Base-by-base conservation (phyloP, 2,888 invertebrate species). In the Tetanocera ferruginea region DNA sequence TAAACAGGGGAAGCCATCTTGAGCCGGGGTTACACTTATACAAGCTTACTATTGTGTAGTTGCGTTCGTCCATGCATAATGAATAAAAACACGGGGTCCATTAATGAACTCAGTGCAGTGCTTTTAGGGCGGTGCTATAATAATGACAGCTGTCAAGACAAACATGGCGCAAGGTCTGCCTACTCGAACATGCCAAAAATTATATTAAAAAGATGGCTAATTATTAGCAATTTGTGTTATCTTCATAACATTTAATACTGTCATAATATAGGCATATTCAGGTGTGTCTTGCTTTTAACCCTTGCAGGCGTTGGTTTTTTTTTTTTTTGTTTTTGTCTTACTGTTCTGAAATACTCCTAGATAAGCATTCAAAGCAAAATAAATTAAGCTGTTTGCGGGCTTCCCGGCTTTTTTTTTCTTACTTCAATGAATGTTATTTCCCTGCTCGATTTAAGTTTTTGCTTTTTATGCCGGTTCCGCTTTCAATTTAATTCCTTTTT, bases 311-410 rank as follows among this genome's bases (percentile, higher is more conserved):
- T 4, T 37, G 4, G 4, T 37, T 37, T 37, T 37, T 37, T 8
- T 8, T 37, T 17, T 19, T 52, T 17, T 52, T n/a, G 9, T 19
- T 55, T 19, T 2, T 2, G 19, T 6, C n/a, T 19, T 19, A 23
- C 3, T 9, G 9, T 19, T 55, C n/a, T 19, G 9, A 19, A 11
- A 55, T 55, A 55, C 55, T 55, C 6, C 19, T 55, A 19, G n/a
- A 55, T 19, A 55, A 55, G 9, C 3, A 23, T 2, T 23, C 55
- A 19, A 55, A 55, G 55, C 23, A n/a, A 43, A 71, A 19, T 55
- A 34, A 55, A 71, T 71, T 37, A 71, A 71, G 71, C 49, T 64
- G 62, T 74, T 74, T 43, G 62, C 31, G 62, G 73, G 73, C 62
- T 74, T 74, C 73, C 49, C 43, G 6, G 1, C 49, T 31, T 62